Evolutionary conservation across 2,797 vertebrate species (phyloP), one percentile per base, ranked within the genome.

Genomic region (Tadarida brasiliensis): DNA sequence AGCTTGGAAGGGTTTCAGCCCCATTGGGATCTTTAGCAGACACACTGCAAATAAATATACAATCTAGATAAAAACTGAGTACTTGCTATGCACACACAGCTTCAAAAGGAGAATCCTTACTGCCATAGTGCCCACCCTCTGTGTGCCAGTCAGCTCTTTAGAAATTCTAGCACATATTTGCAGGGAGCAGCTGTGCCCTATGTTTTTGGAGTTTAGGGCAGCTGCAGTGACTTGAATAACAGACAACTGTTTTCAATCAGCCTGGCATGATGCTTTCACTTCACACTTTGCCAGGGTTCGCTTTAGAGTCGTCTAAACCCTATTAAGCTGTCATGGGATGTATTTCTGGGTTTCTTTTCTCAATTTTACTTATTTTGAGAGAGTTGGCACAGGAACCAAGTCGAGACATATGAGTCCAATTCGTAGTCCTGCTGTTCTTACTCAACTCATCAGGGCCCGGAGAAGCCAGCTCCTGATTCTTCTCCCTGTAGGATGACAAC

Each of bases 291-390:
- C 73, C 30, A 94, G 73, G 4, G 54, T 80, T 88, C 20, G 12
- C 70, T 96, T 87, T 33, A 73, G 65, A 86, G 33, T 28, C 12
- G 2, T 81, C 54, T 71, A 88, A 92, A 87, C 83, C 68, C 44
- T 63, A 83, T 89, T 71, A 63, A 56, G 5, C 70, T 44, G 49
- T 65, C 74, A 57, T 54, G 56, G 51, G 8, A 49, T 78, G 15
- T 71, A 44, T 71, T 87, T 95, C 65, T 24, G 15, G 28, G 3
- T n/a, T 91, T 26, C 24, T 92, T 83, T 82, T 85, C 39, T 96
- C 59, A 86, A 19, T 96, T 90, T 88, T 89, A 28, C 39, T 77
- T 81, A n/a, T 86, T 39, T 39, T 35, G 49, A 61, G 87, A 92
- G 56, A 80, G 30, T 57, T 93, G 67, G 39, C 22, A 2, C 1